A percentile compares a stretch with the other conserved stretches of the same genome.
phyloP scores from a whole-genome alignment of 2,797 vertebrate genomes.

The Molossus alvarezi region DNA sequence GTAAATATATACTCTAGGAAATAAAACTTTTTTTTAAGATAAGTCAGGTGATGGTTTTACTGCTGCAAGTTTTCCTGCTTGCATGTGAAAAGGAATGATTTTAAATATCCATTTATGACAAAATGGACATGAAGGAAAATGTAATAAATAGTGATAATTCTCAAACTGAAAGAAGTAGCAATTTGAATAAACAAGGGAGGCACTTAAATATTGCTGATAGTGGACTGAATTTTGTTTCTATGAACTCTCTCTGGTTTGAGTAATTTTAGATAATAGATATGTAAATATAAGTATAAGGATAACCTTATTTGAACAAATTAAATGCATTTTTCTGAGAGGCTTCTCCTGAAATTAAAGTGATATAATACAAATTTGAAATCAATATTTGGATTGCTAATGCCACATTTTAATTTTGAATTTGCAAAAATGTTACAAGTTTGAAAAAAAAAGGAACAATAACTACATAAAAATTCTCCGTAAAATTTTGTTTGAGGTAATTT shows the following conservation, averaged over 20 bases:
- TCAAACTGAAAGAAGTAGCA: neutral
- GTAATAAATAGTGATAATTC: neutral
- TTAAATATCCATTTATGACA: neutral
- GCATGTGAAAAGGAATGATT: neutral
- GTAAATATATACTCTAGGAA: neutral
- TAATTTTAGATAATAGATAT: neutral
- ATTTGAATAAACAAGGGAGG: neutral
- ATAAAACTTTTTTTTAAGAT: neutral
- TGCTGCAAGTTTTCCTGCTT: conserved; percentile 7
- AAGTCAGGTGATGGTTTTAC: neutral
- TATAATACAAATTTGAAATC: neutral
- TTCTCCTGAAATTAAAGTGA: conserved; percentile 14
- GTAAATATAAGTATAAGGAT: neutral
- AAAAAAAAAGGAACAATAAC: neutral
- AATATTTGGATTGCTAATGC: neutral
- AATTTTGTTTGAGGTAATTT: conserved; percentile 34
- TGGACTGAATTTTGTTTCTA: neutral
- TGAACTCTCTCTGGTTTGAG: neutral
- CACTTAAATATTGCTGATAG: conserved; percentile 35
- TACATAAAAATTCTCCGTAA: neutral
- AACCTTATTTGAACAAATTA: conserved; percentile 27
- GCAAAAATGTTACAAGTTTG: neutral
- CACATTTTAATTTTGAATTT: conserved; percentile 40
- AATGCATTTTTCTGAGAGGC: neutral
- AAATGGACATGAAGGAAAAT: neutral